Conservation (phyloP, 2,888 invertebrate species). For the Habrosyne pyritoides region DNA sequence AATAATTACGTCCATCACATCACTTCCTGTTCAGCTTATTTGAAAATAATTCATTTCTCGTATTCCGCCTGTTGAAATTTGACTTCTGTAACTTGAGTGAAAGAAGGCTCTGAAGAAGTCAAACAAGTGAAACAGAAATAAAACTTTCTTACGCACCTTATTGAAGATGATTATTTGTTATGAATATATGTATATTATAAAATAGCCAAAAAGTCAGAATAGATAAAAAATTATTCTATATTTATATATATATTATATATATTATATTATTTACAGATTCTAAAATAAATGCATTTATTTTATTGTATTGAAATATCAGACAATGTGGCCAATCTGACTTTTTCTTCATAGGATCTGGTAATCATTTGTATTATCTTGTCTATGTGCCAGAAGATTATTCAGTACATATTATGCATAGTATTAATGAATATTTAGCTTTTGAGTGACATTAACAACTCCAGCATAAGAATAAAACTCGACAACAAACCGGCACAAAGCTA, state of each 20-base stretch:
- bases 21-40: background rate
- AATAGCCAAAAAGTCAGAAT: no score
- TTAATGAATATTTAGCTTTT: background rate
- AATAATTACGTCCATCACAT: background rate
- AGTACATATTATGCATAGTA: conserved; percentile 22
- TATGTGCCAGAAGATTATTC: conserved; percentile 26
- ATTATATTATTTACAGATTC: no score
- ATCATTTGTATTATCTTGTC: conserved; percentile 28
- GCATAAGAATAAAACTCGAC: no score
- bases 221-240: no score
- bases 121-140: conserved; percentile 14
- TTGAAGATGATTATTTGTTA: conserved; percentile 23
- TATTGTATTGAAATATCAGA: conserved; percentile 13
- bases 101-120: conserved; percentile 3
- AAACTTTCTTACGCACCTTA: conserved; percentile 12
- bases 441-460: no score
- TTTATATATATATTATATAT: no score
- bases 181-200: conserved; percentile 26
- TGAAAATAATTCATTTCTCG: background rate
- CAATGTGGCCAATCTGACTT: no score
- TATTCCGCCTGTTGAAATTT: background rate
- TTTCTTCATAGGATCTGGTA: no score
- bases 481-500: no score
- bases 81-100: background rate
- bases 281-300: background rate